phyloP scores from a whole-genome alignment of 2,113 vertebrate genomes.

The Laticauda laticaudata region DNA sequence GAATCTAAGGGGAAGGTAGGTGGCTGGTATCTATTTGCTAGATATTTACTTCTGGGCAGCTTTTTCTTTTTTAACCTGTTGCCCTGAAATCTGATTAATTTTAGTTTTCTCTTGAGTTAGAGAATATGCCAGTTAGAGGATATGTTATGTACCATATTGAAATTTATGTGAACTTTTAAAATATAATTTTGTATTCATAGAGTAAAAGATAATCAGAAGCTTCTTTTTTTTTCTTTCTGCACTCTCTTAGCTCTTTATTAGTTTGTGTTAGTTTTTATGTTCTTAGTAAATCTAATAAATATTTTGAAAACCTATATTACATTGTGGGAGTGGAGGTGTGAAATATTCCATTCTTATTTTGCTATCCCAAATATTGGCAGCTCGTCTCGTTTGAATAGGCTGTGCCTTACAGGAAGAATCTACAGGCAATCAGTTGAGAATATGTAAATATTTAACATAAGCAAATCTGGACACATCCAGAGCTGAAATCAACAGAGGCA shows the following conservation, averaged over 20 bases:
- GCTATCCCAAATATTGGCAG: not conserved
- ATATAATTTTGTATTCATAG: not conserved
- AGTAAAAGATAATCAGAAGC: not conserved
- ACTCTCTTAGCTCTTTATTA: not conserved
- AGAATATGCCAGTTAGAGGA: not conserved
- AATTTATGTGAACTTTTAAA: not conserved
- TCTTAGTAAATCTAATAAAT: not conserved
- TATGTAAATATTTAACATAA: not conserved
- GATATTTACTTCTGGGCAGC: not conserved
- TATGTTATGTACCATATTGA: not conserved
- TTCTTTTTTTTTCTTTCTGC: not conserved
- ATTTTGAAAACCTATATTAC: not conserved
- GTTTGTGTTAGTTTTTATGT: not conserved
- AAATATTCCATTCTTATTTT: not conserved
- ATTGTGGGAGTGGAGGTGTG: not conserved
- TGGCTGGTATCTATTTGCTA: not conserved
- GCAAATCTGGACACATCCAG: not conserved
- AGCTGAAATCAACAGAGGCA: not conserved
- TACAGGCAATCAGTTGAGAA: not conserved
- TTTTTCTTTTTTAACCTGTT: not conserved
- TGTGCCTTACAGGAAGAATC: not conserved
- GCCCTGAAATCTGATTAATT: not conserved
- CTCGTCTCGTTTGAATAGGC: not conserved
- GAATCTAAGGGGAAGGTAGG: constrained; percentile 71
- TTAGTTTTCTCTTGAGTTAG: not conserved